Conservation (phyloP, 92 coral and sea anemone species). For the Bergia sp. region DNA sequence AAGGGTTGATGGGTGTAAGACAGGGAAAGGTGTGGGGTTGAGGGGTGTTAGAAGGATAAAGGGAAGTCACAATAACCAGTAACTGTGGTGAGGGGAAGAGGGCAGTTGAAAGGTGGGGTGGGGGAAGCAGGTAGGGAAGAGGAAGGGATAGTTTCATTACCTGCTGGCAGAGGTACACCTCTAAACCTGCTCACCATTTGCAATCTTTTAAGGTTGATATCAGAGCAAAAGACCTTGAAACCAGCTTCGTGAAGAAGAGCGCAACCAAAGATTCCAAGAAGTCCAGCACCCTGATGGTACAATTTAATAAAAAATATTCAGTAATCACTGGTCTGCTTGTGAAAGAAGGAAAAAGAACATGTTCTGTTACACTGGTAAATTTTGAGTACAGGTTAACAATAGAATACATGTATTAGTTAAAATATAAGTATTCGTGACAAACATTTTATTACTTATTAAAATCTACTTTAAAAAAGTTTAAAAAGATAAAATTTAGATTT, state of each 20-base stretch:
- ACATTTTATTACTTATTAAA: too few relatives aligned
- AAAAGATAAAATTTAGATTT: too few relatives aligned
- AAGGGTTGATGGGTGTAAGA: too few relatives aligned
- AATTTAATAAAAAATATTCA: background rate
- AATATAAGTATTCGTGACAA: too few relatives aligned
- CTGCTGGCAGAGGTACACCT: conserved; percentile 76
- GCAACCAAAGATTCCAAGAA: conserved; percentile 93
- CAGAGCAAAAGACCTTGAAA: conserved; percentile 86
- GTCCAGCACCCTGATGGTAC: conserved; percentile 83
- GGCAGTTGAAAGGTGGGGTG: background rate
- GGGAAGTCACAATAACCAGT: background rate
- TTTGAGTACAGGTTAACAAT: too few relatives aligned
- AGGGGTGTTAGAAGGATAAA: too few relatives aligned
- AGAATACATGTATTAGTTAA: too few relatives aligned
- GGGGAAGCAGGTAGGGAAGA: background rate
- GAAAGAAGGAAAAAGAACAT: too few relatives aligned
- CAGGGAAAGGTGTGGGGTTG: too few relatives aligned
- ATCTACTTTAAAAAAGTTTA: too few relatives aligned
- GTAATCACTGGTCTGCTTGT: background rate
- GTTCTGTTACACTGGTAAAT: too few relatives aligned
- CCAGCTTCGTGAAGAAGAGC: conserved; percentile 89
- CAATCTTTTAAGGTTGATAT: conserved; percentile 75
- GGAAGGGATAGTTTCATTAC: conserved; percentile 38
- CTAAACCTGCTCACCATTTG: conserved; percentile 81
- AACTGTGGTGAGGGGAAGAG: background rate